phyloP scores from a whole-genome alignment of 2,888 invertebrate species.

The Phymatocera aterrima region DNA sequence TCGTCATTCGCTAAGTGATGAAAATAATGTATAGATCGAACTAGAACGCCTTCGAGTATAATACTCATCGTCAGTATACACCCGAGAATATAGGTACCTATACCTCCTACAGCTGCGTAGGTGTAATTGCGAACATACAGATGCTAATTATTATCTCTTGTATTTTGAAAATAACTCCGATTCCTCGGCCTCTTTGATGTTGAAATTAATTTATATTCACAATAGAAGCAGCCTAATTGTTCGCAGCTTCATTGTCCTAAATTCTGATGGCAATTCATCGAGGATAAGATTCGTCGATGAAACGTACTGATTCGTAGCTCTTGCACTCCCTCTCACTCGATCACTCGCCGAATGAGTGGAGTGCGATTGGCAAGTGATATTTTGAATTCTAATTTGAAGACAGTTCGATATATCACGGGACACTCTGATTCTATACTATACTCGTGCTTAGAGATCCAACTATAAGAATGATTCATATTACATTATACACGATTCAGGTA shows the following conservation, averaged over 20 bases:
- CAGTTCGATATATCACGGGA: background rate
- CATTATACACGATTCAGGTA: no score
- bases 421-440: no score
- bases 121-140: background rate
- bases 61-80: no score
- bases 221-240: conserved; percentile 54
- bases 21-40: no score
- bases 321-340: no score
- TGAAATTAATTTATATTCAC: conserved; percentile 61
- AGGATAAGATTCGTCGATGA: background rate
- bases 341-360: background rate
- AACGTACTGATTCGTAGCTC: background rate
- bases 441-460: no score
- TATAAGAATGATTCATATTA: no score
- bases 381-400: background rate
- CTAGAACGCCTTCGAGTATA: no score
- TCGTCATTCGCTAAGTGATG: no score
- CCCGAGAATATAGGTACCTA: background rate
- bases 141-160: conserved; percentile 3
- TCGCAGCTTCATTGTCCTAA: conserved; percentile 25
- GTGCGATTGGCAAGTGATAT: background rate
- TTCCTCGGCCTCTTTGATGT: conserved; percentile 59
- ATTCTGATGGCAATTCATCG: conserved; percentile 3
- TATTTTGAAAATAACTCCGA: background rate
- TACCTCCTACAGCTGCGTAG: background rate